phyloP scores from a whole-genome alignment of 2,888 invertebrate species.

The Amphipyra berbera region DNA sequence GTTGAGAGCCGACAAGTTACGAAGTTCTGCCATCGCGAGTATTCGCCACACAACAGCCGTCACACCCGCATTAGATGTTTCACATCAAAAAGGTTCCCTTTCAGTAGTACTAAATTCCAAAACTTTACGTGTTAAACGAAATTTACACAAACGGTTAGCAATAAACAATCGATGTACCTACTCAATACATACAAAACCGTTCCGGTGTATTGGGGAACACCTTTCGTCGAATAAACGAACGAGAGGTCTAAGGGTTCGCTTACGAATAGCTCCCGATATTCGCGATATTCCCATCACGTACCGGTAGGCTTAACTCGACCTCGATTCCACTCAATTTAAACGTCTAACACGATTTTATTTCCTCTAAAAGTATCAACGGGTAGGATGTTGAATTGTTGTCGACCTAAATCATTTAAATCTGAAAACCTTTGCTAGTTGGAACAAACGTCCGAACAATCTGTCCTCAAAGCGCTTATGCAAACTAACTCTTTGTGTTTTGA shows the following conservation, averaged over 20 bases:
- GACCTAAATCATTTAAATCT: slow-evolving; percentile 37
- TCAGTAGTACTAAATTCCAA: neutral
- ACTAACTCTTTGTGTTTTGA: slow-evolving; percentile 58
- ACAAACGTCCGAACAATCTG: slow-evolving; percentile 43
- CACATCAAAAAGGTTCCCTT: too few relatives aligned
- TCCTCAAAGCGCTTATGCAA: slow-evolving; percentile 46
- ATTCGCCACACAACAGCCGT: too few relatives aligned
- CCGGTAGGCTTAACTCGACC: slow-evolving; percentile 67
- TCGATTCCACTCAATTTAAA: slow-evolving; percentile 74
- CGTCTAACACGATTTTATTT: slow-evolving; percentile 71
- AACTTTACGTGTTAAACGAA: slow-evolving; percentile 47
- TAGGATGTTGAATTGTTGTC: slow-evolving; percentile 48
- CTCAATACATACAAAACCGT: slow-evolving; percentile 69
- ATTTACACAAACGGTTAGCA: slow-evolving; percentile 61
- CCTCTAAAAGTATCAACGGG: slow-evolving; percentile 61
- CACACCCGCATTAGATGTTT: too few relatives aligned
- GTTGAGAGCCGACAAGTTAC: too few relatives aligned
- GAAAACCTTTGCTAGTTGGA: slow-evolving; percentile 29
- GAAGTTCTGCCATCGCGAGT: too few relatives aligned
- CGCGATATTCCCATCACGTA: slow-evolving; percentile 69
- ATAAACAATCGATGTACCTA: slow-evolving; percentile 55
- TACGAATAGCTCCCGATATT: slow-evolving; percentile 54
- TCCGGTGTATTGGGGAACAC: slow-evolving; percentile 61
- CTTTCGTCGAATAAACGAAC: slow-evolving; percentile 62
- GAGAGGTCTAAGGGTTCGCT: slow-evolving; percentile 46